These are phyloP conservation scores for Aphis gossypii DNA, from an alignment of 1,140 invertebrate species.

Conservation along the genomic window DNA sequence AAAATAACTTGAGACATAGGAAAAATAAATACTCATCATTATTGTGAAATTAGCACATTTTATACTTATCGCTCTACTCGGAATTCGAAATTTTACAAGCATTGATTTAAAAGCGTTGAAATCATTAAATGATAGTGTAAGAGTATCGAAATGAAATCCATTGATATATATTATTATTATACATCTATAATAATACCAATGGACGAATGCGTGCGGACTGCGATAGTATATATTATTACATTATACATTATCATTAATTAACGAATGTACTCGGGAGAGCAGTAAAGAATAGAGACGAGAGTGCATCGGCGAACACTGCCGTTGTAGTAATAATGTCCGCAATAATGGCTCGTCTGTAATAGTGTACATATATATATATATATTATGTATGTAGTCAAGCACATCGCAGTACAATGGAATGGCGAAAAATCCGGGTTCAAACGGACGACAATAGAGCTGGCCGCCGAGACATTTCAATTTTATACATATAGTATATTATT, in stretches of 20 bases:
- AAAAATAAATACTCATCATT: not conserved
- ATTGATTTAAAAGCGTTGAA: not conserved
- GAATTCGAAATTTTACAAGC: not conserved
- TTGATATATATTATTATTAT: not conserved
- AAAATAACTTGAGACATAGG: not conserved
- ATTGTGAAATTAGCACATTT: not conserved
- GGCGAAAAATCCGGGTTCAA: not conserved
- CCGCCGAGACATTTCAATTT: not conserved
- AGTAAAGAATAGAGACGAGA: conserved; percentile 10
- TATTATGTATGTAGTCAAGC: not conserved
- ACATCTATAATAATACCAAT: not conserved
- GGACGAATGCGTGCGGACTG: not conserved
- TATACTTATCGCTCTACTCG: not conserved
- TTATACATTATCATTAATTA: conserved; percentile 17
- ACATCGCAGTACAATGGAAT: not conserved
- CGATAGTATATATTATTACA: not conserved
- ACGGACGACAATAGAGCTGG: not conserved
- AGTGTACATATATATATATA: not conserved
- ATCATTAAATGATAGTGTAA: not conserved
- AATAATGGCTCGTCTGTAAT: not conserved
- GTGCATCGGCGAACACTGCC: not conserved
- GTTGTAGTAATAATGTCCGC: not conserved
- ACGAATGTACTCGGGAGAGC: not conserved
- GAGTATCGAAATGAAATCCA: not conserved
- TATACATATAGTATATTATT: not conserved